phyloP scores from a whole-genome alignment of 2,113 vertebrate genomes.

The Oceanodroma tethys region DNA sequence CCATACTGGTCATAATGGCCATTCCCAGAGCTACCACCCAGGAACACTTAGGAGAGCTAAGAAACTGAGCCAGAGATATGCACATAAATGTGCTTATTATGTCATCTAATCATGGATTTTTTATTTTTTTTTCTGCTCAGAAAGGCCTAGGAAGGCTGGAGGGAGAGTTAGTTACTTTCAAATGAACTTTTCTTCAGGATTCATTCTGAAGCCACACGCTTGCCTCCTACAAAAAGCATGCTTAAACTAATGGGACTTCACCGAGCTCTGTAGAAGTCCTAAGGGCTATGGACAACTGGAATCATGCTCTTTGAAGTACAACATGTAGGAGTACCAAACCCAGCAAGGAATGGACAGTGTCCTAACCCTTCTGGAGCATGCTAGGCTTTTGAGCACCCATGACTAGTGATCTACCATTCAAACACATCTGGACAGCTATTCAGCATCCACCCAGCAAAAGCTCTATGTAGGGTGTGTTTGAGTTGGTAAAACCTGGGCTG shows the following conservation, averaged over 20 bases:
- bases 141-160: not conserved
- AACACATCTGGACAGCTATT: not conserved
- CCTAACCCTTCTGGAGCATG: not conserved
- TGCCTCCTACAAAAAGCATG: not conserved
- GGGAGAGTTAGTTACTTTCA: not conserved
- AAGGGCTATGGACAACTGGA: not conserved
- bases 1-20: no score
- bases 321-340: not conserved
- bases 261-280: not conserved
- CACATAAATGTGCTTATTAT: not conserved
- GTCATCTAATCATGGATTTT: not conserved
- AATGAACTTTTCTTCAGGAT: not conserved
- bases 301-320: not conserved
- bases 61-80: not conserved
- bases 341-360: not conserved
- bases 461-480: not conserved
- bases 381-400: not conserved
- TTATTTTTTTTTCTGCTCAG: not conserved
- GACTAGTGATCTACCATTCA: not conserved
- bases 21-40: not conserved
- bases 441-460: not conserved
- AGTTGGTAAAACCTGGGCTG: not conserved
- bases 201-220: rapidly evolving
- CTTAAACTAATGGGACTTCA: not conserved
- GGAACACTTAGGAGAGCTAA: not conserved